phyloP scores from a whole-genome alignment of 2,113 vertebrate genomes.

The Aphyosemion australe region DNA sequence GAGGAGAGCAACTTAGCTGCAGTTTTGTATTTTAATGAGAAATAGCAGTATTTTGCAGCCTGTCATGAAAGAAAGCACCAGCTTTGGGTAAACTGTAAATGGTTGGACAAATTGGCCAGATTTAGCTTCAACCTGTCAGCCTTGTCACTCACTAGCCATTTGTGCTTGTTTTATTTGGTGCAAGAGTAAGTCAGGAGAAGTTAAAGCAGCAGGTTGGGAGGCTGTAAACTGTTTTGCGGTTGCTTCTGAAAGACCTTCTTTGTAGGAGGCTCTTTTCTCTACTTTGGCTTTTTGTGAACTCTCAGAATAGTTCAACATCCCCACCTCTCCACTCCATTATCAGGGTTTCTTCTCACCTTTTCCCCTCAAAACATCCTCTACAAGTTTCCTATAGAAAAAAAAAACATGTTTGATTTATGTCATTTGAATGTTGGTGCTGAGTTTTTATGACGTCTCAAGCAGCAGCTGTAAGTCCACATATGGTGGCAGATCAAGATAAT shows the following conservation, averaged over 20 bases:
- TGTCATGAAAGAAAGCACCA: background rate
- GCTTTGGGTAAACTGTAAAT: background rate
- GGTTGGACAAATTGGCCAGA: slow-evolving; percentile 3
- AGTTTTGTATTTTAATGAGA: background rate
- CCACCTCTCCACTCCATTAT: background rate
- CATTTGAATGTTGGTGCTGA: too few relatives aligned
- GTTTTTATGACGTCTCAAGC: slow-evolving; percentile 1
- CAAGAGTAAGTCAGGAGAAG: slow-evolving; percentile 1
- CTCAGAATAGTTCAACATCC: slow-evolving; percentile 3
- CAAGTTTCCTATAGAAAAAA: background rate
- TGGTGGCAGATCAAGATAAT: slow-evolving; percentile 40
- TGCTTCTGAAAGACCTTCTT: slow-evolving; percentile 14
- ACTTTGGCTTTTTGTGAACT: slow-evolving; percentile 22
- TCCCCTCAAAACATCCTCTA: background rate
- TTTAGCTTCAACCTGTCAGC: slow-evolving; percentile 13
- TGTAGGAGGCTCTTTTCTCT: slow-evolving; percentile 12
- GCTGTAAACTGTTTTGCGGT: slow-evolving; percentile 8
- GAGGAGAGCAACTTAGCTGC: background rate
- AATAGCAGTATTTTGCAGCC: background rate
- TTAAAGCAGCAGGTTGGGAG: slow-evolving; percentile 22
- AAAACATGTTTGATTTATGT: background rate
- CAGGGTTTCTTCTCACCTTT: background rate
- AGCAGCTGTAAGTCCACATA: slow-evolving; percentile 32
- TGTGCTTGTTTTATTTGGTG: slow-evolving; percentile 6
- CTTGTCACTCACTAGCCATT: slow-evolving; percentile 8